Evolutionary conservation across 2,888 invertebrate species (phyloP), one percentile per base, ranked within the genome.

Genomic region (Rhagonycha fulva): DNA sequence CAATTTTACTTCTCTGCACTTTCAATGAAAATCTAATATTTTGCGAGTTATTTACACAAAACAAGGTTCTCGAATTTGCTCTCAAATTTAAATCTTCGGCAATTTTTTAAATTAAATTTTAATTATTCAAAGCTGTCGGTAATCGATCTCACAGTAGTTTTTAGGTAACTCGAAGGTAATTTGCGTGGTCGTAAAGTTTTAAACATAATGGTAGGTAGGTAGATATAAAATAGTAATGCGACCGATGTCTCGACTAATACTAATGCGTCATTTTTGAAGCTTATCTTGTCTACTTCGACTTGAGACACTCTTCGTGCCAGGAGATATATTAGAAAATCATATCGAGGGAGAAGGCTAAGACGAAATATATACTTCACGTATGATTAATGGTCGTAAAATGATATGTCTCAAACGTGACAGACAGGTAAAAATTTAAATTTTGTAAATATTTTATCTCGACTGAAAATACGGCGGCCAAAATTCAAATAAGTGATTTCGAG

Each of bases 201-300:
- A 12, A 12, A 4, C 32, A 11, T n/a, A 32, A 5, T 32, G 4
- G 30, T 10, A 30, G 10, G 1, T 32, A 32, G 32, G 0, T n/a
- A n/a, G n/a, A 47, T 47, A 47, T 47, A 47, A 47, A n/a, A 47
- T 47, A 47, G 12, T 47, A 47, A 47, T 47, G 66, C 47, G 77
- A 77, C 71, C 71, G 72, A 77, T 74, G 74, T 77, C 76, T 72
- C 47, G 62, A 76, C 73, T 76, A 76, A 76, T 76, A 76, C 74
- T 77, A 77, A 77, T 75, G 75, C 74, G 77, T 77, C 77, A 77
- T 77, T 60, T 77, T 61, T 72, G 77, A 71, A 72, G 74, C 77
- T 77, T 77, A 77, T 66, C 72, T 72, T 77, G 77, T 77, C 77
- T 74, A 77, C 74, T 77, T 74, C 74, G 72, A 74, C 77, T 72